A percentile compares a stretch with the other conserved stretches of the same genome.
phyloP scores from a whole-genome alignment of 64 coral and sea anemone species.

The Trachythela sp. region DNA sequence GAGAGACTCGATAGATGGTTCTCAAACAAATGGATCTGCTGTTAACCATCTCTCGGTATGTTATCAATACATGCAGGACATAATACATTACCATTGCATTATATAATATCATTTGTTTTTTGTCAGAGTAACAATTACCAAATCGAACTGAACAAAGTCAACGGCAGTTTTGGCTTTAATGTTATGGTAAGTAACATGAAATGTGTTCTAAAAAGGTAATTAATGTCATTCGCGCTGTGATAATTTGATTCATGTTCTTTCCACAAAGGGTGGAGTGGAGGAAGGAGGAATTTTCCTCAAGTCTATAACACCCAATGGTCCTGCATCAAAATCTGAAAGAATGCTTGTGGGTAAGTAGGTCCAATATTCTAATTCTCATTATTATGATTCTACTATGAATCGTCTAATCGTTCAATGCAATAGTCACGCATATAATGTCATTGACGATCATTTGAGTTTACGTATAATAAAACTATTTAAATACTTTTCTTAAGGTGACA shows the following conservation, averaged over 20 bases:
- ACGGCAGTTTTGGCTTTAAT: conserved; percentile 88
- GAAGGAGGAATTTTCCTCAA: conserved; percentile 89
- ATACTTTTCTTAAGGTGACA: conserved; percentile 62
- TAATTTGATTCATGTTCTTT: not conserved
- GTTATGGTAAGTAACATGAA: conserved; percentile 67
- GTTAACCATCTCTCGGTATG: not conserved
- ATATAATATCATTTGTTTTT: not conserved
- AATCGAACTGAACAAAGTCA: conserved; percentile 80
- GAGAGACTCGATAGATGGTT: not conserved
- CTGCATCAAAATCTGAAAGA: conserved; percentile 82
- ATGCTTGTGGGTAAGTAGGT: conserved; percentile 69
- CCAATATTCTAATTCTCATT: not conserved
- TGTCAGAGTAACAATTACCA: conserved; percentile 64
- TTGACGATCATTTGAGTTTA: too few relatives aligned
- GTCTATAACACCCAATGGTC: conserved; percentile 75
- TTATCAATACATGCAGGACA: not conserved
- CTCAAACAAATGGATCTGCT: not conserved
- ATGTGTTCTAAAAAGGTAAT: not conserved
- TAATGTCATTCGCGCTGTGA: not conserved
- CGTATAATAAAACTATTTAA: too few relatives aligned
- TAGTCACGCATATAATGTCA: too few relatives aligned
- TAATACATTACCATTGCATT: not conserved
- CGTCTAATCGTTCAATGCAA: too few relatives aligned
- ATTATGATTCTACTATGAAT: too few relatives aligned
- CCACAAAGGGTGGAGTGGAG: conserved; percentile 80